Conservation (phyloP, 2,888 invertebrate genomes). For the Holacanthella duospinosa region DNA sequence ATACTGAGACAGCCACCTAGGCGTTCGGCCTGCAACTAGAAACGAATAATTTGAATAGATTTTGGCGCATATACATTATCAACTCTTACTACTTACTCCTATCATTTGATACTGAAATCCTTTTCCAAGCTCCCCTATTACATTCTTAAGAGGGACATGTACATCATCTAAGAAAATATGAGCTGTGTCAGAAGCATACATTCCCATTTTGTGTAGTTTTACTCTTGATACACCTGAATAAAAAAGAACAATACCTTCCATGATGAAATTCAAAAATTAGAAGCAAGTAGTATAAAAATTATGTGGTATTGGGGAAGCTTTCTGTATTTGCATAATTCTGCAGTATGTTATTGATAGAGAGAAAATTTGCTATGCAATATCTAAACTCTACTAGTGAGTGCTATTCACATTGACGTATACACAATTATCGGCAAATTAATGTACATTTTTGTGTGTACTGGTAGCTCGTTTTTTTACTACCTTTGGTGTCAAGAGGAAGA, state of each 20-base stretch:
- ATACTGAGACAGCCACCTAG: slow-evolving; percentile 41
- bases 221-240: slow-evolving; percentile 36
- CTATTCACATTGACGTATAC: too few species aligned
- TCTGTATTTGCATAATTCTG: too few species aligned
- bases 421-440: too few species aligned
- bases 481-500: slow-evolving; percentile 45
- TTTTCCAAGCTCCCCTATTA: slow-evolving; percentile 47
- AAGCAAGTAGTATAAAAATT: background rate
- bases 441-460: too few species aligned
- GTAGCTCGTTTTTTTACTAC: slow-evolving; percentile 34
- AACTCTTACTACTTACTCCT: too few species aligned
- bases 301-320: too few species aligned
- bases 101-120: slow-evolving; percentile 51
- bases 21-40: slow-evolving; percentile 48
- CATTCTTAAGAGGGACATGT: slow-evolving; percentile 44
- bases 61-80: background rate
- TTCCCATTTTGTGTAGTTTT: slow-evolving; percentile 47
- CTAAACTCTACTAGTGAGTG: too few species aligned
- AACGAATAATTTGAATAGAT: background rate
- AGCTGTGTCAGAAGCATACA: slow-evolving; percentile 47
- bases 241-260: background rate
- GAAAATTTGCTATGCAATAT: too few species aligned
- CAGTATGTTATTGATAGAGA: too few species aligned
- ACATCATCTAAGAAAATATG: slow-evolving; percentile 50
- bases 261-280: background rate